A percentile compares a stretch with the other conserved stretches of the same genome.
Evolutionary conservation across 1,140 invertebrate genomes (phyloP).

Genomic region (Lycorma delicatula): DNA sequence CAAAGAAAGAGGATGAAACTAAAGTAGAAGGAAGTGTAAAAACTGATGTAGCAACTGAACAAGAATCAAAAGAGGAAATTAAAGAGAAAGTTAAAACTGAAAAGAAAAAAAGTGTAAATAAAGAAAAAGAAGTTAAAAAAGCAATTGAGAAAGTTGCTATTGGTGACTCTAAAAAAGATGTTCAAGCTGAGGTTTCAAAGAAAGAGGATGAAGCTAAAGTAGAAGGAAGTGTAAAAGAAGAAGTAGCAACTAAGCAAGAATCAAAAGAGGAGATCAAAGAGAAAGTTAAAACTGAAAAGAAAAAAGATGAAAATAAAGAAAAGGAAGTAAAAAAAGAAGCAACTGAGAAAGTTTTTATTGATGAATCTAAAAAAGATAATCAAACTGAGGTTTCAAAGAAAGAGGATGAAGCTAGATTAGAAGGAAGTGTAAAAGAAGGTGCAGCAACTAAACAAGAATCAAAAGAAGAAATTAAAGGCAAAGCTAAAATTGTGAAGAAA

Average conservation of each 20-base stretch:
- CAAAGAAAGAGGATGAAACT: background rate
- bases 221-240: conserved; percentile 20
- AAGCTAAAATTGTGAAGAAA: background rate
- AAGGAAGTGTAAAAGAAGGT: background rate
- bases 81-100: background rate
- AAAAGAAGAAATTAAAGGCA: conserved; percentile 10
- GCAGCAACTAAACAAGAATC: conserved; percentile 4
- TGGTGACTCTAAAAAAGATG: conserved; percentile 3
- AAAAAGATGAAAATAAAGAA: conserved; percentile 13
- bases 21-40: background rate
- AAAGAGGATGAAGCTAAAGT: conserved; percentile 22
- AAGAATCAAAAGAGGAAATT: conserved; percentile 15
- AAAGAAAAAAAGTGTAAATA: background rate
- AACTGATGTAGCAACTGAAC: background rate
- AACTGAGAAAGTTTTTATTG: conserved; percentile 4
- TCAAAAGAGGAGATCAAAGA: conserved; percentile 17
- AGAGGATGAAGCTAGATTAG: background rate
- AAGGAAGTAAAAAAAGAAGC: background rate
- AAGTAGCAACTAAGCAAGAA: background rate
- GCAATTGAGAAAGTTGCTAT: conserved; percentile 26
- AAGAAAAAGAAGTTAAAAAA: conserved; percentile 12
- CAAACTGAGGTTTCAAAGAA: too few species aligned
- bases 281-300: conserved; percentile 3
- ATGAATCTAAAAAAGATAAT: conserved; percentile 18
- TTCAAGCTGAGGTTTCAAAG: conserved; percentile 23